These are phyloP conservation scores for Actinopyga echinites DNA, from an alignment of 53 echinoderm and acorn worm species.

Conservation along the genomic window DNA sequence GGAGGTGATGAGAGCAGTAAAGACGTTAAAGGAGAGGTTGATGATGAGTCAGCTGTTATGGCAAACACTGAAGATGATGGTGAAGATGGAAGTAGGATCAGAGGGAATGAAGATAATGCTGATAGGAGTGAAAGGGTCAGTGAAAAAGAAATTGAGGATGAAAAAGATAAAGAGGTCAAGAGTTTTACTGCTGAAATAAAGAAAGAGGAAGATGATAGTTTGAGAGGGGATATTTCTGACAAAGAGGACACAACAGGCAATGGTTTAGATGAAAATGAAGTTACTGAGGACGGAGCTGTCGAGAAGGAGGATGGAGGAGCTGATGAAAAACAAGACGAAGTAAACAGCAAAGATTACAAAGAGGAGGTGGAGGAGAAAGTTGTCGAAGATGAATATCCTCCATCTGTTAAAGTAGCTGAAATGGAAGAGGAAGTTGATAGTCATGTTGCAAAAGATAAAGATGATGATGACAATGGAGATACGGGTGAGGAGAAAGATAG, in stretches of 20 bases:
- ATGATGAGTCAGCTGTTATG: not conserved
- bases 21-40: not conserved
- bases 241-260: not conserved
- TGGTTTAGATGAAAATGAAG: not conserved
- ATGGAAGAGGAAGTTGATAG: not conserved
- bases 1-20: slow-evolving; percentile 17
- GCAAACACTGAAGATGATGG: not conserved
- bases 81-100: not conserved
- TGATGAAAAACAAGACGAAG: not conserved
- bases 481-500: not conserved
- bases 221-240: not conserved
- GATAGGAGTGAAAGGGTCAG: not conserved
- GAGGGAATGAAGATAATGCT: too few species aligned
- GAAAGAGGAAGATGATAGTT: not conserved
- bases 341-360: not conserved
- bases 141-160: not conserved
- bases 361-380: not conserved
- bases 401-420: not conserved
- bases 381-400: not conserved
- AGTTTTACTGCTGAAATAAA: not conserved
- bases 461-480: not conserved
- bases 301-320: not conserved
- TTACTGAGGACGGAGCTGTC: too few species aligned
- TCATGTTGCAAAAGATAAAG: not conserved
- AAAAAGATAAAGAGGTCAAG: not conserved